Evolutionary conservation across 2,888 invertebrate species (phyloP).

Genomic region (Heteropelma amictum): DNA sequence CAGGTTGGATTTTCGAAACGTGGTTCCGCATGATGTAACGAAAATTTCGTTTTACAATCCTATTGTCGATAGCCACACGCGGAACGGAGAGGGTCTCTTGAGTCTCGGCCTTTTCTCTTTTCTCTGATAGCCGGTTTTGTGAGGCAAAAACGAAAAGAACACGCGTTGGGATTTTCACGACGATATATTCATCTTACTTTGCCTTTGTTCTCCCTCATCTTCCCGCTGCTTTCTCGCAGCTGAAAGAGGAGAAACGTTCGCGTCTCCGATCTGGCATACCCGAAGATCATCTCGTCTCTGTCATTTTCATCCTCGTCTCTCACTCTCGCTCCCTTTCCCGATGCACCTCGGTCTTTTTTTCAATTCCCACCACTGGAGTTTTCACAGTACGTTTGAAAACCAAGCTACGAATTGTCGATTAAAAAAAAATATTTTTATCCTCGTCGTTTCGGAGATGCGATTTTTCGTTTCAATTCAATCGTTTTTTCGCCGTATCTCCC

Average conservation of each 20-base stretch:
- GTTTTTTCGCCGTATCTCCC: too few species aligned
- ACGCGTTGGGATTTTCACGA: neutral
- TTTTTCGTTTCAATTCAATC: too few species aligned
- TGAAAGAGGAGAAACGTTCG: constrained; percentile 30
- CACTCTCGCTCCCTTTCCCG: neutral
- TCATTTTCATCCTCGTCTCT: constrained; percentile 11
- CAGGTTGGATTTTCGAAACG: neutral
- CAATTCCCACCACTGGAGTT: too few species aligned
- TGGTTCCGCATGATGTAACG: constrained; percentile 10
- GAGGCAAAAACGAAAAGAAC: neutral
- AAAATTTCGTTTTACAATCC: constrained; percentile 3
- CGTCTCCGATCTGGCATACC: constrained; percentile 37
- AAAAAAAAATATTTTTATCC: too few species aligned
- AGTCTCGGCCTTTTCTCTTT: too few species aligned
- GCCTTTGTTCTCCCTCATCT: constrained; percentile 23
- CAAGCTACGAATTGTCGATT: too few species aligned
- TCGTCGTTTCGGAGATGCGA: too few species aligned
- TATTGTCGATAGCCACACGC: neutral
- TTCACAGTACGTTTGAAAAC: too few species aligned
- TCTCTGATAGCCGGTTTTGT: constrained; percentile 16
- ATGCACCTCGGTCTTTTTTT: neutral
- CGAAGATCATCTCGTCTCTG: constrained; percentile 19
- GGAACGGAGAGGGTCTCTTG: neutral
- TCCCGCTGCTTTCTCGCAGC: constrained; percentile 37
- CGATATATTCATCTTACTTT: constrained; percentile 3